These are phyloP conservation scores for Chaetura pelagica DNA, from an alignment of 2,113 vertebrate genomes.

Conservation along the genomic window DNA sequence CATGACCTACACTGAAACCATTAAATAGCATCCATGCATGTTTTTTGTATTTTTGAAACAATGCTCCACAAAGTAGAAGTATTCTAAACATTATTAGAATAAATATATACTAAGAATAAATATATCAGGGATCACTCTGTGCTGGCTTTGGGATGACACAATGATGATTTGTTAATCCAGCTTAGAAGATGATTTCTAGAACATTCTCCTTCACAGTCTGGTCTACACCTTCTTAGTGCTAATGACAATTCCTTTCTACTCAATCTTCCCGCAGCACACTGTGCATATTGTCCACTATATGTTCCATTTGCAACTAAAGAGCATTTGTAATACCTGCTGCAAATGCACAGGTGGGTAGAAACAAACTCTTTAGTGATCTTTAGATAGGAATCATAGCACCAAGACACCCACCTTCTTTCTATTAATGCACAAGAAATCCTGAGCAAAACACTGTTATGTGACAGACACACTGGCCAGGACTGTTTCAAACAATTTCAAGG, in stretches of 20 bases:
- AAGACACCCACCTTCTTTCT: not conserved
- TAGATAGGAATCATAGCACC: not conserved
- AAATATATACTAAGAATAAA: not conserved
- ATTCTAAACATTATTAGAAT: not conserved
- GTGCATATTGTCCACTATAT: not conserved
- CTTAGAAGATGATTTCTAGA: not conserved
- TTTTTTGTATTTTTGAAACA: not conserved
- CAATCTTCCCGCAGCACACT: not conserved
- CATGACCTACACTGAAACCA: not conserved
- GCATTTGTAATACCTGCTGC: fast-evolving
- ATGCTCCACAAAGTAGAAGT: not conserved
- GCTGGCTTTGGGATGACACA: not conserved
- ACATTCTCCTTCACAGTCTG: not conserved
- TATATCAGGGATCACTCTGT: not conserved
- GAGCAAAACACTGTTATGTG: not conserved
- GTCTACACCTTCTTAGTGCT: not conserved
- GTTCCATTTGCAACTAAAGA: not conserved
- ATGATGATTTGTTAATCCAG: not conserved
- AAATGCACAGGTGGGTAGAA: not conserved
- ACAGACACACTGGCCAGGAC: not conserved
- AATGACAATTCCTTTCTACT: not conserved
- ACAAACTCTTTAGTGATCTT: not conserved
- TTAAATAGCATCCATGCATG: not conserved
- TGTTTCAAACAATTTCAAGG: not conserved
- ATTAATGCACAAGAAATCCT: not conserved